Conservation (phyloP, 1,140 invertebrate genomes). For the Prorops nasuta region DNA sequence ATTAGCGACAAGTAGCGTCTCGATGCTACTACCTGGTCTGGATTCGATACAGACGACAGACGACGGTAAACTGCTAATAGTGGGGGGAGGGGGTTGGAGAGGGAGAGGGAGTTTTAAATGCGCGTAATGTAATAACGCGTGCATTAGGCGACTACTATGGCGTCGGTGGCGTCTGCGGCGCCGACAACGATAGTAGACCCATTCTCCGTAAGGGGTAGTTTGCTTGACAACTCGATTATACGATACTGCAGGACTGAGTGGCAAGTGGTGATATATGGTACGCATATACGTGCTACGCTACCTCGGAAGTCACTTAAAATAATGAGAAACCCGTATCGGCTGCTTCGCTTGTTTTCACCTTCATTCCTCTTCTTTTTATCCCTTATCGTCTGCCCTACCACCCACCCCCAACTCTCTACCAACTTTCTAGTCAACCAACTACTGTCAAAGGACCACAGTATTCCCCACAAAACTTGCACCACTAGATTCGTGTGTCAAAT, state of each 20-base stretch:
- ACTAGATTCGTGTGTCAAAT: too few species aligned
- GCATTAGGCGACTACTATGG: constrained; percentile 36
- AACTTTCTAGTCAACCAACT: too few species aligned
- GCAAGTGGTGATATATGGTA: constrained; percentile 40
- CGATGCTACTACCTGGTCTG: too few species aligned
- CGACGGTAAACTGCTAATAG: constrained; percentile 34
- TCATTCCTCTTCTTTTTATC: neutral
- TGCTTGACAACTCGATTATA: constrained; percentile 47
- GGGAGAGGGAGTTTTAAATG: constrained; percentile 41
- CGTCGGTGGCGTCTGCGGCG: constrained; percentile 33
- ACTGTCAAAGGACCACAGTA: too few species aligned
- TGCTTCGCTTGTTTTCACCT: constrained; percentile 3
- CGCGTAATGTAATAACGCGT: constrained; percentile 39
- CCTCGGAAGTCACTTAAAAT: constrained; percentile 33
- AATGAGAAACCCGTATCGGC: constrained; percentile 33
- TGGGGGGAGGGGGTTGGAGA: too few species aligned
- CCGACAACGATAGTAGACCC: constrained; percentile 33
- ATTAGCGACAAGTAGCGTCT: too few species aligned
- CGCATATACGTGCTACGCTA: constrained; percentile 25
- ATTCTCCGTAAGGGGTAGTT: constrained; percentile 41
- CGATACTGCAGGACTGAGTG: constrained; percentile 38
- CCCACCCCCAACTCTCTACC: neutral
- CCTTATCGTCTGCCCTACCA: constrained; percentile 9
- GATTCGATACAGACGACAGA: constrained; percentile 30
- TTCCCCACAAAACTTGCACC: too few species aligned